These are phyloP conservation scores for Serinus canaria DNA, from an alignment of 2,113 vertebrate genomes.

Conservation along the genomic window DNA sequence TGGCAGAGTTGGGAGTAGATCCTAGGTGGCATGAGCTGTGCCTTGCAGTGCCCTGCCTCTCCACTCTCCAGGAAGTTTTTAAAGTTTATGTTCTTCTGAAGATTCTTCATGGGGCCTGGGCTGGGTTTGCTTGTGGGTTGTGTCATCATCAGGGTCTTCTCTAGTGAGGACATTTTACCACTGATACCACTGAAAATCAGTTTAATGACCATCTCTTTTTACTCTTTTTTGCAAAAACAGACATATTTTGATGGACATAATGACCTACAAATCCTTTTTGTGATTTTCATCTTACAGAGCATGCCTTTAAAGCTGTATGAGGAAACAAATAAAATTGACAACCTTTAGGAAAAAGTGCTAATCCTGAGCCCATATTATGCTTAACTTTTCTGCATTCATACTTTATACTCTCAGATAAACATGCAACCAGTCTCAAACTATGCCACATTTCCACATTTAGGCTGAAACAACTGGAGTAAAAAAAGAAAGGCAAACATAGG, in stretches of 20 bases:
- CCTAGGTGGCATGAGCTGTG: not conserved
- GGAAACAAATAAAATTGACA: not conserved
- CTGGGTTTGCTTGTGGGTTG: not conserved
- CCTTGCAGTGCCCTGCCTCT: not conserved
- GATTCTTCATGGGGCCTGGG: not conserved
- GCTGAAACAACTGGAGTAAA: conserved; percentile 6
- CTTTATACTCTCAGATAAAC: conserved; percentile 32
- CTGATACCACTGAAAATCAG: not conserved
- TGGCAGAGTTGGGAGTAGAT: not conserved
- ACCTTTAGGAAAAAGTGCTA: conserved; percentile 11
- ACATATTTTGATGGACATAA: not conserved
- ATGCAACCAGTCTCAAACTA: conserved; percentile 44
- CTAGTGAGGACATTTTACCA: not conserved
- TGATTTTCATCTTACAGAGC: not conserved
- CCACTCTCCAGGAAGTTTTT: not conserved
- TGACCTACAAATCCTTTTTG: not conserved
- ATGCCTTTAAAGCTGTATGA: conserved; percentile 52
- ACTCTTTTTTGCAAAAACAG: not conserved
- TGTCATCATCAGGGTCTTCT: not conserved
- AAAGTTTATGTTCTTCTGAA: not conserved
- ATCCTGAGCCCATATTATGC: conserved; percentile 14
- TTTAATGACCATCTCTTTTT: not conserved
- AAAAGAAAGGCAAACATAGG: conserved; percentile 21
- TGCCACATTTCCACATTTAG: not conserved
- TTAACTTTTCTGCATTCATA: conserved; percentile 30